Conservation (phyloP, 1,140 invertebrate genomes). For the Acromyrmex heyeri region DNA sequence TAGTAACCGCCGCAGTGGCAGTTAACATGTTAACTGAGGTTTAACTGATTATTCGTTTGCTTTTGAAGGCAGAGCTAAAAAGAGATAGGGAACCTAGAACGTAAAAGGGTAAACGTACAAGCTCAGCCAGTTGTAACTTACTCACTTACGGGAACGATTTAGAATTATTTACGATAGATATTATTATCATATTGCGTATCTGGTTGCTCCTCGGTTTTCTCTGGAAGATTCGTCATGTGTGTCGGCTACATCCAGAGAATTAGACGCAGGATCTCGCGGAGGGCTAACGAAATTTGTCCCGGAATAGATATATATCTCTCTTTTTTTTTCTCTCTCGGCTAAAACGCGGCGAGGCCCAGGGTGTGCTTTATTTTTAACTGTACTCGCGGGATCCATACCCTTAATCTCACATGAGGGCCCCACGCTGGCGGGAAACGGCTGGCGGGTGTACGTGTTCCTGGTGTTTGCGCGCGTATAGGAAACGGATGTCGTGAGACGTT, state of each 20-base stretch:
- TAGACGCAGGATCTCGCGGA: neutral
- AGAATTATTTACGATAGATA: neutral
- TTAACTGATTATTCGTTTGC: conserved; percentile 22
- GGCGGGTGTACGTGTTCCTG: conserved; percentile 47
- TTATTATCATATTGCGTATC: neutral
- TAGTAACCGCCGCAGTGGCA: neutral
- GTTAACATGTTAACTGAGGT: neutral
- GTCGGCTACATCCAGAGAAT: neutral
- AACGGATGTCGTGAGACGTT: conserved; percentile 52
- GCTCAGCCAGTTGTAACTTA: neutral
- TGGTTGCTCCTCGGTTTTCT: neutral
- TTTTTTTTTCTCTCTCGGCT: neutral
- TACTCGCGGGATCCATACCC: conserved; percentile 43
- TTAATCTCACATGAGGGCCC: conserved; percentile 31
- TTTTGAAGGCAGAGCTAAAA: neutral
- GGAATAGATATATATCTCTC: neutral
- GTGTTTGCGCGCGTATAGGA: conserved; percentile 27
- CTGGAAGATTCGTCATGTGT: neutral
- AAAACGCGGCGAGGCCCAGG: neutral
- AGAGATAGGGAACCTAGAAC: neutral
- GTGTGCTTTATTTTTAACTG: conserved; percentile 56
- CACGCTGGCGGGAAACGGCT: conserved; percentile 41
- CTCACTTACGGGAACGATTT: neutral
- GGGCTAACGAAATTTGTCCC: conserved; percentile 6
- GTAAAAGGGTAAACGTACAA: neutral